Percentiles rank a stretch among this genome's conserved stretches.
phyloP scores from a whole-genome alignment of 2,797 vertebrate genomes.

The Syngnathus rostellatus region DNA sequence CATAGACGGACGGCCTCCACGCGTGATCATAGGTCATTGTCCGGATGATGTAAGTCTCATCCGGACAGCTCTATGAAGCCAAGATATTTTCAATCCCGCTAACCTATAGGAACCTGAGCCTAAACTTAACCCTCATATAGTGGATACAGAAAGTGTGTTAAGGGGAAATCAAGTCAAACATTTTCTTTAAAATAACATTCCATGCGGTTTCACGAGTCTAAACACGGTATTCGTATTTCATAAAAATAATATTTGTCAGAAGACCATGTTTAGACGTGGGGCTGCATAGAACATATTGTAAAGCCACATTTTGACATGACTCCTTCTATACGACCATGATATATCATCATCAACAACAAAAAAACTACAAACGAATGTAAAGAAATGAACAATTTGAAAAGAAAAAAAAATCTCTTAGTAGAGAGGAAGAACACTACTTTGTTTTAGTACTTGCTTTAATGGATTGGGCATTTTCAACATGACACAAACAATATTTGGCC shows the following conservation, averaged over 20 bases:
- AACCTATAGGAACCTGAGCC: slow-evolving; percentile 41
- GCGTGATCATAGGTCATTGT: not conserved
- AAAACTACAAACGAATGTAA: not conserved
- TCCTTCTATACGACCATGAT: too few relatives aligned
- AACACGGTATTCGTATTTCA: too few relatives aligned
- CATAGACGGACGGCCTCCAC: slow-evolving; percentile 19
- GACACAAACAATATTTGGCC: not conserved
- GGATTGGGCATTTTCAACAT: too few relatives aligned
- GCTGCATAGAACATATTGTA: too few relatives aligned
- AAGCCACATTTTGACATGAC: too few relatives aligned
- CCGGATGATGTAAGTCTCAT: not conserved
- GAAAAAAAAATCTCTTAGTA: too few relatives aligned
- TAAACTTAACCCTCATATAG: slow-evolving; percentile 35
- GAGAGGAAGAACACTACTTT: not conserved
- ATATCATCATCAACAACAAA: not conserved
- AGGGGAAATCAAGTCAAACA: too few relatives aligned
- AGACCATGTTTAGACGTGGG: too few relatives aligned
- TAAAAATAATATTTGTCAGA: too few relatives aligned
- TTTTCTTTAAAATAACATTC: too few relatives aligned
- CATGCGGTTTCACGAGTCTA: too few relatives aligned
- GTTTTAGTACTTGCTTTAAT: not conserved
- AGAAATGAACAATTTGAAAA: not conserved
- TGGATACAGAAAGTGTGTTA: not conserved
- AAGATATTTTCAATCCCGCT: slow-evolving; percentile 12
- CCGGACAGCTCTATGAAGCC: not conserved